These are phyloP conservation scores for Myopa tessellatipennis DNA, from an alignment of 2,888 invertebrate species.

Conservation along the genomic window DNA sequence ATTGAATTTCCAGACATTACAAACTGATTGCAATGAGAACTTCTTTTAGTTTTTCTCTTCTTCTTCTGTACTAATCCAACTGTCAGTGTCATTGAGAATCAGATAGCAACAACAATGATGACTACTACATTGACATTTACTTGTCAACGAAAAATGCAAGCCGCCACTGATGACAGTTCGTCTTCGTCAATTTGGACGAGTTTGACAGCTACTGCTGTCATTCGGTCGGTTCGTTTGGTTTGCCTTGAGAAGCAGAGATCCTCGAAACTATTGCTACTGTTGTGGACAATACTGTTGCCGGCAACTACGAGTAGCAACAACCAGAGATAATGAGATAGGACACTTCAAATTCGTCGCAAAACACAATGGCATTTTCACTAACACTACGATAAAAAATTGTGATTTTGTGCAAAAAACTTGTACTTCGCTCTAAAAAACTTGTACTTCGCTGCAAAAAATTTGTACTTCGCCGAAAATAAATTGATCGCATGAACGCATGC, in stretches of 20 bases:
- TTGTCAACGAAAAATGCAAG: constrained; percentile 49
- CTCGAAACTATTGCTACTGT: neutral
- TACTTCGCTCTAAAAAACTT: no score
- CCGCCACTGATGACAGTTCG: constrained; percentile 50
- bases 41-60: neutral
- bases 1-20: neutral
- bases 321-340: no score
- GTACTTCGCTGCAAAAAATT: no score
- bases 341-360: no score
- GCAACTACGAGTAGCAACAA: neutral
- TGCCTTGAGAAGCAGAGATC: neutral
- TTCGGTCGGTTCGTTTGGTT: neutral
- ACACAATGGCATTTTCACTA: no score
- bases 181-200: constrained; percentile 50
- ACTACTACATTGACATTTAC: constrained; percentile 10
- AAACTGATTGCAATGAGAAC: neutral
- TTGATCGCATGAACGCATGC: no score
- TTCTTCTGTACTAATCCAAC: neutral
- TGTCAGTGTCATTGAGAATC: neutral
- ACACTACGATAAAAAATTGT: no score
- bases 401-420: no score
- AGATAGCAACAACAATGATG: neutral
- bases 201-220: constrained; percentile 27
- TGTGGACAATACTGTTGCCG: neutral
- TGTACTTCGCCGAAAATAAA: no score